Evolutionary conservation across 2,888 invertebrate genomes (phyloP), one percentile per base, ranked within the genome.

Genomic region (Trisateles emortualis): DNA sequence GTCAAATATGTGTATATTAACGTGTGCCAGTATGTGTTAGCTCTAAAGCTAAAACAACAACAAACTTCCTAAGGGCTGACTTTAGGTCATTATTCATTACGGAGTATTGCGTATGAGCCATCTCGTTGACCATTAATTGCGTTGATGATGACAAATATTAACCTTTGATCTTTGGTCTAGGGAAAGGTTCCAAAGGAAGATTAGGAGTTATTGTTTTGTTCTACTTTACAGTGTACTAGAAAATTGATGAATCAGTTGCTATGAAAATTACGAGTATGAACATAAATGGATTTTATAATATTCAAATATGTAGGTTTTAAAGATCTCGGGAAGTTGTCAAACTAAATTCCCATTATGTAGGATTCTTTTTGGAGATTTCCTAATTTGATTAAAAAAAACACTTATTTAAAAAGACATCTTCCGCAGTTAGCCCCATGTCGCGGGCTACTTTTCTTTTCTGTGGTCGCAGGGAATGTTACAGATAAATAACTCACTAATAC

Each of bases 101-200:
- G 22, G 45, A 24, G 51, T 52, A 52, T 52, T 41, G 35, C 35
- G 53, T 13, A 47, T 48, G 44, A 10, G 19, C 59, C 26, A 41
- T 55, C 59, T 61, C 42, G 57, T 61, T 64, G 39, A 47, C 22
- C 38, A 43, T 6, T 58, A 61, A 68, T 66, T 65, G 51, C 38
- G 26, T 58, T 66, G 69, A 61, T 61, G 66, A 59, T 60, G 60
- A 66, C 52, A 47, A 52, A 66, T 47, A 55, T 59, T 60, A 44
- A 57, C 38, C 48, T 39, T 22, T 59, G 40, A 63, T 55, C 55
- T 52, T 53, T 58, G 1, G 11, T 38, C 39, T 48, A 47, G 13
- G 14, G 42, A 29, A 35, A 41, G 22, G 30, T 26, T 30, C 14
- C n/a, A 9, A 26, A 11, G 11, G 44, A 13, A 39, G 36, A 10